Percentiles rank a stretch among this genome's conserved stretches.
Evolutionary conservation across 2,888 invertebrate species (phyloP).

Genomic region (Nomada ruficornis): DNA sequence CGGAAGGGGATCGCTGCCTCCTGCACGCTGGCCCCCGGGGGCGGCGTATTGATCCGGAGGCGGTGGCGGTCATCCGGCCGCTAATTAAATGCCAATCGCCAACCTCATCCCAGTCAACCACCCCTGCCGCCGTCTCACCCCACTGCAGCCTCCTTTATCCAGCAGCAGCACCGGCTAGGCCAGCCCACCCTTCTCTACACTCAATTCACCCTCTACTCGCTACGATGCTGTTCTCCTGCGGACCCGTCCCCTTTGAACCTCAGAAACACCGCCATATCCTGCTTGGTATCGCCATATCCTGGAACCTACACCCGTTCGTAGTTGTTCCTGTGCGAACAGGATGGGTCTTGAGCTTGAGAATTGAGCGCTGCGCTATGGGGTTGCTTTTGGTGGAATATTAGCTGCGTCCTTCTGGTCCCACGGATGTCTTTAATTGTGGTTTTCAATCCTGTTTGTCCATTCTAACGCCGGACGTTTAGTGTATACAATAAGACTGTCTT

Average conservation of each 20-base stretch:
- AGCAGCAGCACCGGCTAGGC: slow-evolving; percentile 22
- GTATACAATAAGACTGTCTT: no score
- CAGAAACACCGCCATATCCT: slow-evolving; percentile 68
- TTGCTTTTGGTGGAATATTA: no score
- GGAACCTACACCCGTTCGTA: slow-evolving; percentile 25
- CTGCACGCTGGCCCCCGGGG: slow-evolving; percentile 82
- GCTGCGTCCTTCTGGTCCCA: no score
- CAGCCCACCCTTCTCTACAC: slow-evolving; percentile 68
- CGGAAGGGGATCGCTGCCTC: slow-evolving; percentile 79
- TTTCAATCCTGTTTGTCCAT: no score
- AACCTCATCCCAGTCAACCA: slow-evolving; percentile 77
- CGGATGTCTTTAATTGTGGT: no score
- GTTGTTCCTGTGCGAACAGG: slow-evolving; percentile 31
- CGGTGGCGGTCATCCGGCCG: slow-evolving; percentile 84
- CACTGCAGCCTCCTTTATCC: slow-evolving; percentile 41
- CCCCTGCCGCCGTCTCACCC: slow-evolving; percentile 60
- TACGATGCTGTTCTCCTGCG: slow-evolving; percentile 70
- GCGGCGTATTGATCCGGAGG: slow-evolving; percentile 84
- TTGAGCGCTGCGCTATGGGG: no score
- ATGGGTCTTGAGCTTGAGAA: no score
- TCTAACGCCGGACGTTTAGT: no score
- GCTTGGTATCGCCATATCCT: slow-evolving; percentile 65
- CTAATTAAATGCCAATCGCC: slow-evolving; percentile 85
- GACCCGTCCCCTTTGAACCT: slow-evolving; percentile 77
- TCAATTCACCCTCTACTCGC: slow-evolving; percentile 79